phyloP scores from a whole-genome alignment of 1,140 invertebrate genomes.

The Rhyzopertha dominica region DNA sequence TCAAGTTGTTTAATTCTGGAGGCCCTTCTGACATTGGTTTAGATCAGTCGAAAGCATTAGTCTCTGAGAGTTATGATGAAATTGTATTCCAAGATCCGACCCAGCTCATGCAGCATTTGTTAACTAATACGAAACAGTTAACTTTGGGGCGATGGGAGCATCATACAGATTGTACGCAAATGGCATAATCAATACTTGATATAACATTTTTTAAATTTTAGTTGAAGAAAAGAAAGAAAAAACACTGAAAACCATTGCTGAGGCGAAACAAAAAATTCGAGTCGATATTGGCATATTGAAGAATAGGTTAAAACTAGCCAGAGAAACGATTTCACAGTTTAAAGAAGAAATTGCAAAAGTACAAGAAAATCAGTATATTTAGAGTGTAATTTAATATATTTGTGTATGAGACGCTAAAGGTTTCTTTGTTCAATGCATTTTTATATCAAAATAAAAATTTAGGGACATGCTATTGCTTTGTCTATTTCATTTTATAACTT shows the following conservation, averaged over 20 bases:
- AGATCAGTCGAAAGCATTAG: constrained; percentile 75
- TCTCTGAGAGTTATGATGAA: constrained; percentile 95
- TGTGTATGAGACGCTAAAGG: too few species aligned
- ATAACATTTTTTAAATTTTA: constrained; percentile 54
- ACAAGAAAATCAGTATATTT: constrained; percentile 48
- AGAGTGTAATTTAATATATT: too few species aligned
- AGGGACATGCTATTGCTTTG: too few species aligned
- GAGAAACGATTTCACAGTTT: constrained; percentile 85
- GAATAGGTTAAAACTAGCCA: constrained; percentile 81
- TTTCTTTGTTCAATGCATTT: too few species aligned
- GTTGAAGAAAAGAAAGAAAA: constrained; percentile 89
- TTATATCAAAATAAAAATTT: too few species aligned
- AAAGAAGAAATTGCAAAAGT: constrained; percentile 79
- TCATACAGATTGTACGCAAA: constrained; percentile 83
- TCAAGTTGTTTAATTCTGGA: constrained; percentile 88
- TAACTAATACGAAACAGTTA: constrained; percentile 71
- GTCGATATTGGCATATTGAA: constrained; percentile 81
- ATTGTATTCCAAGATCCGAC: constrained; percentile 97
- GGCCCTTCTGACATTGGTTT: constrained; percentile 51
- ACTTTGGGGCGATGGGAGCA: constrained; percentile 73
- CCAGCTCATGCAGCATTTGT: constrained; percentile 83
- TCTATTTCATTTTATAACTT: too few species aligned
- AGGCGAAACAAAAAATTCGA: constrained; percentile 79
- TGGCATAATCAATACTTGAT: constrained; percentile 9
- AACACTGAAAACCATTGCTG: constrained; percentile 70